A percentile compares a stretch with the other conserved stretches of the same genome.
Conservation (phyloP, 1,140 invertebrate species). For the Bemisia tabaci region DNA sequence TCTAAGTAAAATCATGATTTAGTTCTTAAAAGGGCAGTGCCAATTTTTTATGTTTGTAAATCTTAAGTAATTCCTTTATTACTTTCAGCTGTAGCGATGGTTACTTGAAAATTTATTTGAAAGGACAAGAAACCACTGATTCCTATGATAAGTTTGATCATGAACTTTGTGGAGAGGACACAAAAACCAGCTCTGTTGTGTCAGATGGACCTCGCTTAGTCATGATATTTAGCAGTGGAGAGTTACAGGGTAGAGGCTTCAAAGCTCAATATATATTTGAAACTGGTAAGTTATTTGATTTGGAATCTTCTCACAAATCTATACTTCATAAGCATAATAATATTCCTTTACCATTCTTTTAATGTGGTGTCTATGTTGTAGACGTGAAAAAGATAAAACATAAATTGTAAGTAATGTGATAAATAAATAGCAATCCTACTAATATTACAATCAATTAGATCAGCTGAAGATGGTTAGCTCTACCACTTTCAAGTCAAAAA, state of each 20-base stretch:
- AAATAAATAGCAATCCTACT: too few species aligned
- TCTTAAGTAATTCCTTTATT: too few species aligned
- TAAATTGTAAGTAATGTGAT: too few species aligned
- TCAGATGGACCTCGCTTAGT: conserved; percentile 86
- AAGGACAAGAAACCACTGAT: conserved; percentile 83
- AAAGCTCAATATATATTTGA: conserved; percentile 83
- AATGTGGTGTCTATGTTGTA: background rate
- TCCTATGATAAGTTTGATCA: conserved; percentile 86
- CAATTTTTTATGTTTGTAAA: too few species aligned
- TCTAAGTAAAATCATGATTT: too few species aligned
- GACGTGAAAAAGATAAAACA: background rate
- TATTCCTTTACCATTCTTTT: background rate
- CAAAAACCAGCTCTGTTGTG: conserved; percentile 45
- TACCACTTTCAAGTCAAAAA: too few species aligned
- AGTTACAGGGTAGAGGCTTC: conserved; percentile 76
- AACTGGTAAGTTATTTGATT: conserved; percentile 42
- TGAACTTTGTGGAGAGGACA: conserved; percentile 71
- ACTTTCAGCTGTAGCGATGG: conserved; percentile 67
- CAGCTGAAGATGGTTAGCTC: too few species aligned
- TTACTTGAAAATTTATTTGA: conserved; percentile 80
- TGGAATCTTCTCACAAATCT: too few species aligned
- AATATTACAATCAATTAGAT: too few species aligned
- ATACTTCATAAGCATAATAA: conserved; percentile 1
- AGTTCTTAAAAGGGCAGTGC: too few species aligned
- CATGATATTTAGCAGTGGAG: conserved; percentile 83